Evolutionary conservation across 2,888 invertebrate species (phyloP).

Genomic region (Cataglyphis altisquamis): DNA sequence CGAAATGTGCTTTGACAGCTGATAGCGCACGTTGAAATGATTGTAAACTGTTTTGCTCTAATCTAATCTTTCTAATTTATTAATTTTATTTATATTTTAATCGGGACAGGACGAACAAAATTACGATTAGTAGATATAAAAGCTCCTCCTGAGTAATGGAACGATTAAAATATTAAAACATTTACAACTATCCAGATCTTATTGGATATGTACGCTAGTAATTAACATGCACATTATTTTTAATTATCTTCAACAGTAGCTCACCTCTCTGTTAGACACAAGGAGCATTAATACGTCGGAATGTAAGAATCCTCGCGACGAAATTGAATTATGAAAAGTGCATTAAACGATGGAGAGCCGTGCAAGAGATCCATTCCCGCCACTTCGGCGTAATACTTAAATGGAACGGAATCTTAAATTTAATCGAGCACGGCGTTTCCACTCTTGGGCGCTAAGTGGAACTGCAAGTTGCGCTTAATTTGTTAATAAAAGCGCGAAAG

Average conservation of each 20-base stretch:
- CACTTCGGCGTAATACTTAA: constrained; percentile 53
- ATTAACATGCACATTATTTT: neutral
- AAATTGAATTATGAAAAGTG: constrained; percentile 54
- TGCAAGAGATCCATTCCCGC: constrained; percentile 48
- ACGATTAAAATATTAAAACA: neutral
- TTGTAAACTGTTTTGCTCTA: neutral
- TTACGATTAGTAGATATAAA: neutral
- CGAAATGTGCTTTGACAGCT: neutral
- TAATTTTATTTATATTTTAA: constrained; percentile 7
- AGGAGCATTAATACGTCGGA: constrained; percentile 28
- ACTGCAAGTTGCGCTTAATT: constrained; percentile 55
- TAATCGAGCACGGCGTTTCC: constrained; percentile 54
- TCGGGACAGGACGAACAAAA: neutral
- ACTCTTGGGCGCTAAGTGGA: constrained; percentile 52
- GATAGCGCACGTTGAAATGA: constrained; percentile 1
- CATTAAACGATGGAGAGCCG: constrained; percentile 49
- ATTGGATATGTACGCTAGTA: neutral
- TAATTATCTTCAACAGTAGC: constrained; percentile 16
- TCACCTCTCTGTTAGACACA: neutral
- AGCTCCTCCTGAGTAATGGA: neutral
- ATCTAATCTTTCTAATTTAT: neutral
- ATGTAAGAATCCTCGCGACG: constrained; percentile 43
- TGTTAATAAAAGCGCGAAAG: constrained; percentile 51
- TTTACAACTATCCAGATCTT: neutral
- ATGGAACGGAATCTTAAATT: constrained; percentile 57